Conservation (phyloP, 1,140 invertebrate genomes). For the Calephelis virginiensis region DNA sequence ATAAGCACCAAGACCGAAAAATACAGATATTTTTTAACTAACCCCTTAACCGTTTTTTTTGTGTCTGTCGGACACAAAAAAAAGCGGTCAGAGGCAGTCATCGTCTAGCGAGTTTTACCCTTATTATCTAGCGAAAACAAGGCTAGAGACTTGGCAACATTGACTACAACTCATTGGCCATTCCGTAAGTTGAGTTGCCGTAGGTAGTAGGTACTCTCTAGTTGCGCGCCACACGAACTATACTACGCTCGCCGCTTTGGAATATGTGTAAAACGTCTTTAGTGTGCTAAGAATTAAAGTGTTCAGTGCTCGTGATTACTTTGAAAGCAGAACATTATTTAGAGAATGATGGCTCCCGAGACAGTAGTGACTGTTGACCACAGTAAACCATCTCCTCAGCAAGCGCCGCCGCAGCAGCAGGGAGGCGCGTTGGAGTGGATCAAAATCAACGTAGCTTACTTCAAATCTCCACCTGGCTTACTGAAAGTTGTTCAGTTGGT, state of each 20-base stretch:
- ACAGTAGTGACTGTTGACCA: constrained; percentile 82
- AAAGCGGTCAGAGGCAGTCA: no score
- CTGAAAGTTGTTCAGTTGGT: constrained; percentile 81
- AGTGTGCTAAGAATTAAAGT: constrained; percentile 59
- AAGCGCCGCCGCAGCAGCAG: constrained; percentile 78
- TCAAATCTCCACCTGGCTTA: constrained; percentile 80
- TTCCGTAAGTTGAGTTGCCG: no score
- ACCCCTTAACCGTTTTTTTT: no score
- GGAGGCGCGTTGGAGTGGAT: constrained; percentile 77
- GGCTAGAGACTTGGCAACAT: no score
- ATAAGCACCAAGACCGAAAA: no score
- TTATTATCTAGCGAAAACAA: no score
- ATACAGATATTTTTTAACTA: no score
- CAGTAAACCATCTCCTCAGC: constrained; percentile 76
- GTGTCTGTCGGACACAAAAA: no score
- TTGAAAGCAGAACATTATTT: constrained; percentile 28
- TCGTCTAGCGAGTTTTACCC: no score
- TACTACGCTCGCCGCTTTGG: constrained; percentile 52
- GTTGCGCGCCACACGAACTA: constrained; percentile 55
- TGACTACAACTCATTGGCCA: no score
- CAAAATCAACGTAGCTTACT: constrained; percentile 81
- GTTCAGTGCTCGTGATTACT: constrained; percentile 57
- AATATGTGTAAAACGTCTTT: constrained; percentile 61
- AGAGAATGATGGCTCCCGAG: constrained; percentile 82
- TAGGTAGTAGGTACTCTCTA: constrained; percentile 35